Conservation (phyloP, 1,140 invertebrate genomes). For the Drosophila pallidifrons region DNA sequence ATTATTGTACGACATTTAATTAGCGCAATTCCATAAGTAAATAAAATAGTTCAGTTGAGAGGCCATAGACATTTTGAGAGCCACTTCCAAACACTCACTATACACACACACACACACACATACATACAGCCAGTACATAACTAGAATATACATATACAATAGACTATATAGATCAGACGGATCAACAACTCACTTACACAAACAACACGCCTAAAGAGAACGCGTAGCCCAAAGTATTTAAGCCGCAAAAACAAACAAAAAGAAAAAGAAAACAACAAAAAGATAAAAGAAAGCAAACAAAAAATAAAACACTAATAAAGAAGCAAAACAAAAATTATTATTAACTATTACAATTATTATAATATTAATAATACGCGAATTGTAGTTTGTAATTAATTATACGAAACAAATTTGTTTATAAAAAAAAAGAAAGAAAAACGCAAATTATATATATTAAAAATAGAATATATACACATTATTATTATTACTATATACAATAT, state of each 20-base stretch:
- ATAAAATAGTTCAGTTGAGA: conserved; percentile 51
- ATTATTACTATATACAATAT: conserved; percentile 78
- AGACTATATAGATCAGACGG: conserved; percentile 24
- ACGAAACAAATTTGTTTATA: conserved; percentile 79
- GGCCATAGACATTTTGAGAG: conserved; percentile 67
- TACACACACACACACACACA: conserved; percentile 37
- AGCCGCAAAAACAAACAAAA: conserved; percentile 73
- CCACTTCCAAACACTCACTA: conserved; percentile 65
- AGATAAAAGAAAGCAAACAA: conserved; percentile 39
- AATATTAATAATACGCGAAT: conserved; percentile 69
- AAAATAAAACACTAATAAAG: conserved; percentile 55
- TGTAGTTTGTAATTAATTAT: conserved; percentile 81
- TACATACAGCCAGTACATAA: conserved; percentile 31
- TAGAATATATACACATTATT: conserved; percentile 72
- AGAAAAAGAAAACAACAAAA: conserved; percentile 63
- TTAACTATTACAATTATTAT: conserved; percentile 61
- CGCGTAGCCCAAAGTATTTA: conserved; percentile 73
- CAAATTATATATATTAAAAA: conserved; percentile 73
- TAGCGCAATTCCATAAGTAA: conserved; percentile 82
- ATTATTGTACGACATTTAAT: conserved; percentile 77
- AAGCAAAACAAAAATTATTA: conserved; percentile 65
- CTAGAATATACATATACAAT: conserved; percentile 19
- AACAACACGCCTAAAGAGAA: conserved; percentile 49
- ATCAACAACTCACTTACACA: conserved; percentile 55
- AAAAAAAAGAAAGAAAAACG: conserved; percentile 42